phyloP scores from a whole-genome alignment of 2,888 invertebrate species.

The Tinea pellionella region DNA sequence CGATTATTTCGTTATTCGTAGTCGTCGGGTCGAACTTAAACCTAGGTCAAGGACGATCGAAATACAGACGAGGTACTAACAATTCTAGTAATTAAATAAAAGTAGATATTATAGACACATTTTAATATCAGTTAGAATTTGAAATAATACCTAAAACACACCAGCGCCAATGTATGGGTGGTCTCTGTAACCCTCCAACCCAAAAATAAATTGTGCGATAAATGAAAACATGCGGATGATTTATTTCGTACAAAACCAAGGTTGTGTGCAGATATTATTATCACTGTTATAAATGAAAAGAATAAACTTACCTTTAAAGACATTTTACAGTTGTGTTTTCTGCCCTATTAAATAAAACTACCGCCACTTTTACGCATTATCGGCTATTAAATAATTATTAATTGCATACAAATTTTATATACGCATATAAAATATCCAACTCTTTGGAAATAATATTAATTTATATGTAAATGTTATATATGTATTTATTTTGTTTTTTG shows the following conservation, averaged over 20 bases:
- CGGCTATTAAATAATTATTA: slow-evolving; percentile 37
- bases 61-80: too few relatives aligned
- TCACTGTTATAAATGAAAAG: slow-evolving; percentile 1
- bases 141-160: too few relatives aligned
- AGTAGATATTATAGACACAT: too few relatives aligned
- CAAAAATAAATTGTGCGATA: slow-evolving; percentile 1
- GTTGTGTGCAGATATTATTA: not conserved
- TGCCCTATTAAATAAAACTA: slow-evolving; percentile 19
- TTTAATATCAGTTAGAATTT: too few relatives aligned
- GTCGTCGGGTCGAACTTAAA: too few relatives aligned
- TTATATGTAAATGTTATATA: too few relatives aligned
- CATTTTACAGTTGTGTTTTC: slow-evolving; percentile 40
- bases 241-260: not conserved
- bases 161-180: not conserved
- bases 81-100: too few relatives aligned
- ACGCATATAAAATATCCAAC: too few relatives aligned
- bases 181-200: too few relatives aligned
- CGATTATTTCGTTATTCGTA: too few relatives aligned
- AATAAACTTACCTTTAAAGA: slow-evolving; percentile 47
- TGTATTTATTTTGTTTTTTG: not conserved
- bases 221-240: not conserved
- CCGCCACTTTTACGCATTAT: slow-evolving; percentile 11
- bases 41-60: too few relatives aligned
- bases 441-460: too few relatives aligned
- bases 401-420: slow-evolving; percentile 25